Evolutionary conservation across 2,113 vertebrate genomes (phyloP), one percentile per base, ranked within the genome.

Genomic region (Salvelinus fontinalis): DNA sequence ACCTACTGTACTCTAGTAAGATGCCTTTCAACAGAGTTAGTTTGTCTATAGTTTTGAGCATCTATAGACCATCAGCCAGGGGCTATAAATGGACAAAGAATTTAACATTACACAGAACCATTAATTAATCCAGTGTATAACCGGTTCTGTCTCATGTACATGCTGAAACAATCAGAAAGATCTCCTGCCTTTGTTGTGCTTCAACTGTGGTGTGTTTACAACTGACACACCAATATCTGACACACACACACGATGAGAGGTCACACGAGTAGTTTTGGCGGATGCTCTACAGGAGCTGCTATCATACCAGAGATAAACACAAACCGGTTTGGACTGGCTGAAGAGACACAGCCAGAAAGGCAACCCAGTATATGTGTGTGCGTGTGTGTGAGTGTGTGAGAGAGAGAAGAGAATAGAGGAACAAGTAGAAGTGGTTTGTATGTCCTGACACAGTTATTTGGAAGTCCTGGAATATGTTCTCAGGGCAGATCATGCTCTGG

Each of bases 301-400:
- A 70, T 44, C n/a, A 18, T 68, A n/a, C 67, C 13, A 70, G 68
- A 22, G 68, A 70, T 70, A 70, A 70, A 70, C 44, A 70, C 5
- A 70, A 70, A 48, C 68, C 68, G 68, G 68, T 70, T 70, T 70
- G n/a, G 68, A 70, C 68, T 70, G 68, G 68, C 44, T 34, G n/a
- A n/a, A 24, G 22, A 49, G 44, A 70, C 20, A 44, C 44, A 24
- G 68, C n/a, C 39, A 26, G 6, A 49, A 39, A 70, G 8, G 67
- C 64, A 67, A 67, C 65, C 26, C 65, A 2, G 27, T 31, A 2
- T 67, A 16, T 68, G 66, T 39, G 67, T n/a, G 31, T n/a, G 5
- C 9, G 51, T 26, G 26, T 67, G 65, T n/a, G 67, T 44, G 34
- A 0, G 67, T 44, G 8, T 1, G 22, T 1, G 60, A 7, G 22